These are phyloP conservation scores for Clamator glandarius DNA, from an alignment of 2,797 vertebrate genomes.

Conservation along the genomic window DNA sequence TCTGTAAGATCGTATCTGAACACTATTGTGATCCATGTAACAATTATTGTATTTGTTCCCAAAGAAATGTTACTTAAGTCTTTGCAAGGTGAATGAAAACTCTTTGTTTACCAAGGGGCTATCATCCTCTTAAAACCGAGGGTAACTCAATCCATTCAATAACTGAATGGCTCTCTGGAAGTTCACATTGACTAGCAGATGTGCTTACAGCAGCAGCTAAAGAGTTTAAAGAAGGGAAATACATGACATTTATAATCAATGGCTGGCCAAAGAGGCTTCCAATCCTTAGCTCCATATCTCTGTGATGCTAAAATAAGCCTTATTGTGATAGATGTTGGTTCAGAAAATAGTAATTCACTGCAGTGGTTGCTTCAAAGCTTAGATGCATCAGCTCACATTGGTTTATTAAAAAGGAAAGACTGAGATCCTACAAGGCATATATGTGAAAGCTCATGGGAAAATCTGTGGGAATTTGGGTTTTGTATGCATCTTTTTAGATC, in stretches of 20 bases:
- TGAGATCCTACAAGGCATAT: not conserved
- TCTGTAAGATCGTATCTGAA: not conserved
- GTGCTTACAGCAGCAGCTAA: not conserved
- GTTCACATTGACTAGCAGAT: not conserved
- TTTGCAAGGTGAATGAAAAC: not conserved
- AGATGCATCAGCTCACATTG: not conserved
- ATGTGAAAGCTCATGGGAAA: not conserved
- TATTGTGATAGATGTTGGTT: not conserved
- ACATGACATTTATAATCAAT: not conserved
- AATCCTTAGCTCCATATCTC: not conserved
- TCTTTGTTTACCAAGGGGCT: not conserved
- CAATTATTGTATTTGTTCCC: not conserved
- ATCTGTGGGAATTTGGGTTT: not conserved
- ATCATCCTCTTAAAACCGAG: not conserved
- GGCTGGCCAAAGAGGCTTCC: not conserved
- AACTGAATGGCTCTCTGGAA: not conserved
- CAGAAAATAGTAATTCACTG: not conserved
- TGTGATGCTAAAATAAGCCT: not conserved
- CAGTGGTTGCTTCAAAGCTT: not conserved
- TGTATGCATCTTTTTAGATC: fast-evolving
- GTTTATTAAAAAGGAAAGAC: not conserved
- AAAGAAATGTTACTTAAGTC: not conserved
- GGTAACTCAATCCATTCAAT: not conserved
- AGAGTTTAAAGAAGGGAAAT: not conserved
- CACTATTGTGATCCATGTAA: not conserved